Evolutionary conservation across 2,797 vertebrate species (phyloP), one percentile per base, ranked within the genome.

Genomic region (Coreius guichenoti): DNA sequence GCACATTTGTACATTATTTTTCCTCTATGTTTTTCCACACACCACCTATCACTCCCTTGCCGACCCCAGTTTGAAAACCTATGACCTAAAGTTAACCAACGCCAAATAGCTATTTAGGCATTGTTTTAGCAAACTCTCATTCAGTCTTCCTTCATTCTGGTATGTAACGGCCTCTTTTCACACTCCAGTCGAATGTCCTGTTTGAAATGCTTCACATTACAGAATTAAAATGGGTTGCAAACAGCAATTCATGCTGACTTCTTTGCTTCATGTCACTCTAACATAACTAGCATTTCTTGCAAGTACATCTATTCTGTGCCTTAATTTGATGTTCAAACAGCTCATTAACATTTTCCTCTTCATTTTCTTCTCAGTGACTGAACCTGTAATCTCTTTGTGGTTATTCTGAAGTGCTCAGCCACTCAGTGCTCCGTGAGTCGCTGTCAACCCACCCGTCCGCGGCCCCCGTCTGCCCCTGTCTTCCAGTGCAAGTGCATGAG

Each of bases 271-370:
- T 33, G 26, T 80, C 61, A 23, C 21, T 68, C 17, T 69, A 31
- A 65, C 36, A 79, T 29, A 8, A 54, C 14, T 54, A 23, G 26
- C 29, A 12, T 76, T 23, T 54, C 49, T 14, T 33, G 8, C 29
- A 36, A 67, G 3, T 73, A 45, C 12, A 33, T 69, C 36, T 36
- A 19, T 13, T 8, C 51, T 58, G 23, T n/a, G 58, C 49, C 56
- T 47, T 58, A 75, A 80, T 69, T 29, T 81, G 81, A 70, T 80
- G 80, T 69, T 61, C 81, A 65, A 69, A 72, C 77, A 76, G 79
- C 79, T 86, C 76, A 77, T 83, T 80, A 86, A 86, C 84, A 86
- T 81, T 33, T 77, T 65, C 84, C 45, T 54, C 51, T 74, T 70
- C 21, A 70, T 54, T 54, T 70, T 19, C 19, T 75, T 36, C 39